Evolutionary conservation across 2,797 vertebrate genomes (phyloP).

Genomic region (Pogonophryne albipinna): DNA sequence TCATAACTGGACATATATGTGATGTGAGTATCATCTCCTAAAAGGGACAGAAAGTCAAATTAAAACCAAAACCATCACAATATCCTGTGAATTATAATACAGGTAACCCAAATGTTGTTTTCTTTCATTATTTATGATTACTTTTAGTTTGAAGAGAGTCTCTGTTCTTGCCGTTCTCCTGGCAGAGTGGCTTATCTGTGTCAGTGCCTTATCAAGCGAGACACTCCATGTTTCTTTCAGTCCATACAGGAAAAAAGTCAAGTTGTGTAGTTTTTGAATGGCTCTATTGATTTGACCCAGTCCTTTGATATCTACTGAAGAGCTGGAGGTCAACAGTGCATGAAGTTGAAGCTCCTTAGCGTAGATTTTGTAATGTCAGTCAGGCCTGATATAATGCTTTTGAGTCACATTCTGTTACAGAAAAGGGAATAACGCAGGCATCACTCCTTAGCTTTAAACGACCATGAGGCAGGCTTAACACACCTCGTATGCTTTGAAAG

Average conservation of each 20-base stretch:
- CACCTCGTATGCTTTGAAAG: slow-evolving; percentile 35
- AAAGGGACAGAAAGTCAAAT: slow-evolving; percentile 43
- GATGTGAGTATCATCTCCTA: slow-evolving; percentile 36
- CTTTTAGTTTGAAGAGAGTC: slow-evolving; percentile 34
- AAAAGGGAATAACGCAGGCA: slow-evolving; percentile 64
- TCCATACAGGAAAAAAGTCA: slow-evolving; percentile 49
- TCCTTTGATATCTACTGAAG: slow-evolving; percentile 54
- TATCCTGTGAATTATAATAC: slow-evolving; percentile 20
- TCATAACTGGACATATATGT: slow-evolving; percentile 40
- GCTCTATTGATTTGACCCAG: slow-evolving; percentile 43
- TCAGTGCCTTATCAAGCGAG: slow-evolving; percentile 86
- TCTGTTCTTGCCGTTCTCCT: slow-evolving; percentile 42
- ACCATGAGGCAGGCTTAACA: slow-evolving; percentile 34
- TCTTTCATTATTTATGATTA: slow-evolving; percentile 45
- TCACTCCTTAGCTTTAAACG: slow-evolving; percentile 55
- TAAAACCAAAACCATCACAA: slow-evolving; percentile 48
- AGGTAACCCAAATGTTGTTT: slow-evolving; percentile 30
- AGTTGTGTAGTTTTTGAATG: slow-evolving; percentile 45
- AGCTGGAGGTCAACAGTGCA: slow-evolving; percentile 34
- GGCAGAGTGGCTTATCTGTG: slow-evolving; percentile 68
- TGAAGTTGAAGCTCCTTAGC: slow-evolving; percentile 41
- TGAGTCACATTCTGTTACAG: slow-evolving; percentile 51
- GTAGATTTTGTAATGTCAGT: slow-evolving; percentile 20
- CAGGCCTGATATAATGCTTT: slow-evolving; percentile 39
- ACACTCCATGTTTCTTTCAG: slow-evolving; percentile 68